Evolutionary conservation across 2,888 invertebrate genomes (phyloP).

Genomic region (Macaria notata): DNA sequence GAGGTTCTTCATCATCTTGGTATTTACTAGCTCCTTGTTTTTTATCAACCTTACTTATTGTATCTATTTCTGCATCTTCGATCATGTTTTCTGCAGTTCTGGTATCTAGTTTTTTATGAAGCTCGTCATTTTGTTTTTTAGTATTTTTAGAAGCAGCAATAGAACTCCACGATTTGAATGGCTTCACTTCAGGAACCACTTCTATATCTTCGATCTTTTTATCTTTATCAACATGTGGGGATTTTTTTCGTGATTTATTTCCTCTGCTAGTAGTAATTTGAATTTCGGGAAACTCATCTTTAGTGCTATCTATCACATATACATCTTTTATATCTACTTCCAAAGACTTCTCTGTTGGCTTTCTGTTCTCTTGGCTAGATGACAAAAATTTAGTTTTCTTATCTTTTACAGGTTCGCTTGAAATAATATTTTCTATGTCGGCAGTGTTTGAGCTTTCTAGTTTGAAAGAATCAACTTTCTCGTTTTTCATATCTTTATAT

Average conservation of each 20-base stretch:
- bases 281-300: conserved; percentile 74
- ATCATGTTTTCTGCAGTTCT: conserved; percentile 26
- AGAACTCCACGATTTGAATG: conserved; percentile 79
- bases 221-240: conserved; percentile 52
- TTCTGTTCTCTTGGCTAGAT: conserved; percentile 59
- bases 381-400: conserved; percentile 60
- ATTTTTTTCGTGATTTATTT: conserved; percentile 61
- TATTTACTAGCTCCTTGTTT: conserved; percentile 18
- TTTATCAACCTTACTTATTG: conserved; percentile 23
- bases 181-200: conserved; percentile 44
- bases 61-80: conserved; percentile 30
- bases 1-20: conserved; percentile 44
- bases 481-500: conserved; percentile 36
- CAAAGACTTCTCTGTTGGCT: conserved; percentile 46
- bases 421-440: conserved; percentile 34
- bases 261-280: conserved; percentile 61
- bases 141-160: conserved; percentile 68
- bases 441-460: conserved; percentile 31
- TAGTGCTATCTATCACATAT: conserved; percentile 71
- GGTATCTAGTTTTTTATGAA: conserved; percentile 19
- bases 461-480: conserved; percentile 35
- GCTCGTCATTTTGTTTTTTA: conserved; percentile 43
- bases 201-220: conserved; percentile 39
- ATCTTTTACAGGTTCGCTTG: conserved; percentile 51
- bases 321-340: conserved; percentile 65